phyloP scores from a whole-genome alignment of 1,140 invertebrate genomes.

The Wiebesia pumilae region DNA sequence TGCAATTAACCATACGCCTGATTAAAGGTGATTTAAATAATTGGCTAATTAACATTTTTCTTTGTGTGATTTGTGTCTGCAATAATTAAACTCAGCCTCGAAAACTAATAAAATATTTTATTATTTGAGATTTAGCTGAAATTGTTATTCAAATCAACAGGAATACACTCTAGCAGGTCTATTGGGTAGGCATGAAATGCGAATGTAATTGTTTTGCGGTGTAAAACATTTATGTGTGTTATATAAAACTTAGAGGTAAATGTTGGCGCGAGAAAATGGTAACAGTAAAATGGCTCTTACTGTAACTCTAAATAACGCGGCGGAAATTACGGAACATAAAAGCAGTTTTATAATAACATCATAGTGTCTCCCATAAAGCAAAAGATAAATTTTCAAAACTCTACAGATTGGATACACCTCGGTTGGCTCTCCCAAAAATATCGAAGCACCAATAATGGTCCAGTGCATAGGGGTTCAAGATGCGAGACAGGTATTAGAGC shows the following conservation, averaged over 20 bases:
- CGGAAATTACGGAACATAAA: background rate
- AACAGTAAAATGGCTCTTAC: background rate
- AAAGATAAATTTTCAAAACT: background rate
- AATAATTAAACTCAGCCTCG: background rate
- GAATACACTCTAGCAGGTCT: no score
- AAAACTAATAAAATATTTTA: background rate
- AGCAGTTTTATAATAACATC: background rate
- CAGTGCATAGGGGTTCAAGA: background rate
- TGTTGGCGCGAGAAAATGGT: background rate
- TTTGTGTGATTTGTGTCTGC: background rate
- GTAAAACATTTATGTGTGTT: background rate
- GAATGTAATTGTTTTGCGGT: constrained; percentile 9
- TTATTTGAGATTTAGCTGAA: background rate
- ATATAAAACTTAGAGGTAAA: background rate
- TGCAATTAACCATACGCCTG: background rate
- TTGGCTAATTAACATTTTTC: constrained; percentile 3
- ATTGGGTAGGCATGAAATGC: background rate
- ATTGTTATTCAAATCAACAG: background rate
- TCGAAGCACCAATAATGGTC: background rate
- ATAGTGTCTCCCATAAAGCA: background rate
- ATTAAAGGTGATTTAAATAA: constrained; percentile 23
- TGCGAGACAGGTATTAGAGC: background rate
- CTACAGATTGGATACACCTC: background rate
- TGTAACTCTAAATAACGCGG: background rate
- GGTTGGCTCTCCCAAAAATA: background rate